phyloP scores from a whole-genome alignment of 2,888 invertebrate genomes.

The Euplagia quadripunctaria region DNA sequence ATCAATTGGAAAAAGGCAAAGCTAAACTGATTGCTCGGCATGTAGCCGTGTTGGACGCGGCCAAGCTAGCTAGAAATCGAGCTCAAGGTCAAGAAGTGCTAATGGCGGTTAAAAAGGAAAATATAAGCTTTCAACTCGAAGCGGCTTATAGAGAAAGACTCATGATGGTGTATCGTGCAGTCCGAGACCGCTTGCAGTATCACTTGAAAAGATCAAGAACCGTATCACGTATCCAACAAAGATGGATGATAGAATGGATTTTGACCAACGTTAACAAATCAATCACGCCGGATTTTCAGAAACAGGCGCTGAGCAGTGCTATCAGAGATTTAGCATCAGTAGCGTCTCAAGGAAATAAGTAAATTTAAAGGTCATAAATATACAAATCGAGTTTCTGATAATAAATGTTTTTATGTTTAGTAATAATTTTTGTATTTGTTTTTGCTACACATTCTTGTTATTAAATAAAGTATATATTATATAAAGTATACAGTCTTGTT shows the following conservation, averaged over 20 bases:
- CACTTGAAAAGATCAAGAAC: slow-evolving; percentile 93
- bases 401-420: not conserved
- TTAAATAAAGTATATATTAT: not conserved
- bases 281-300: slow-evolving; percentile 94
- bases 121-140: slow-evolving; percentile 96
- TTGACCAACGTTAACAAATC: slow-evolving; percentile 92
- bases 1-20: slow-evolving; percentile 84
- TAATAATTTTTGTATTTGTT: not conserved
- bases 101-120: slow-evolving; percentile 95
- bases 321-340: slow-evolving; percentile 92
- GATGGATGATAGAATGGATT: slow-evolving; percentile 98
- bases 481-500: no score
- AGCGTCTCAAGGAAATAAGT: slow-evolving; percentile 73
- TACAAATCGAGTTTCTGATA: not conserved
- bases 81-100: slow-evolving; percentile 92
- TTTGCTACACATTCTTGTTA: not conserved
- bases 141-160: slow-evolving; percentile 92
- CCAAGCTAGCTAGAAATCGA: slow-evolving; percentile 91
- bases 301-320: slow-evolving; percentile 94
- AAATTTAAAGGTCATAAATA: not conserved
- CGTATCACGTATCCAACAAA: slow-evolving; percentile 94
- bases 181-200: slow-evolving; percentile 95
- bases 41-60: slow-evolving; percentile 85
- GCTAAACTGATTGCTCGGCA: slow-evolving; percentile 78
- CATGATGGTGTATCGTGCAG: slow-evolving; percentile 83